phyloP scores from a whole-genome alignment of 35 echinoderm and acorn worm species.

The Ophiothrix spiculata region DNA sequence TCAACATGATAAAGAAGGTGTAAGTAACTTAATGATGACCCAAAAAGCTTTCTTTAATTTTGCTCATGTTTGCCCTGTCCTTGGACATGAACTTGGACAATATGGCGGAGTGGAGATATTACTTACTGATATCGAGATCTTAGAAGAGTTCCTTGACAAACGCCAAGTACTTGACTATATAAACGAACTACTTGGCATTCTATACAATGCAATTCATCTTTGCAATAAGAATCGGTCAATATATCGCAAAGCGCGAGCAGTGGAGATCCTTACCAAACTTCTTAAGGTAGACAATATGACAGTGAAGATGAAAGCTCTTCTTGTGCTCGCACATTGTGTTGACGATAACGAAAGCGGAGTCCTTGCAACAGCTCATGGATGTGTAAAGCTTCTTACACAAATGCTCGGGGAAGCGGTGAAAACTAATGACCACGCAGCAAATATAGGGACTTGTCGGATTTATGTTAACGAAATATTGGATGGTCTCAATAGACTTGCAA shows the following conservation, averaged over 20 bases:
- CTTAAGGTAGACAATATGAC: neutral
- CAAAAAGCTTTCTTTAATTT: neutral
- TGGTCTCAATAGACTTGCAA: constrained; percentile 13
- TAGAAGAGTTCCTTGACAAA: neutral
- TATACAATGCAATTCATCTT: neutral
- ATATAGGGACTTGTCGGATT: neutral
- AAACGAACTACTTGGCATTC: neutral
- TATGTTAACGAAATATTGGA: neutral
- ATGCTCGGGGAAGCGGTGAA: neutral
- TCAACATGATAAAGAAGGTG: neutral
- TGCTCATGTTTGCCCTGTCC: neutral
- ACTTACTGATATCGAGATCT: neutral
- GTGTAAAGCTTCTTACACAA: neutral
- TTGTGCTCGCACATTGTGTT: neutral
- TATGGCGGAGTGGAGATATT: neutral
- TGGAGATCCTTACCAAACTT: neutral
- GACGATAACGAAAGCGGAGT: neutral
- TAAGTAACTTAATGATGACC: neutral
- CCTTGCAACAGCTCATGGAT: neutral
- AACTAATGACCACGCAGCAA: neutral
- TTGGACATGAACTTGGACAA: neutral
- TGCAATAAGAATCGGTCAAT: neutral
- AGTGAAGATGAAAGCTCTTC: constrained; percentile 8
- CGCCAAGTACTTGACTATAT: neutral
- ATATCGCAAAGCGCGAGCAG: neutral